Conservation (phyloP, 2,113 vertebrate species). For the Sinosuthora webbiana region DNA sequence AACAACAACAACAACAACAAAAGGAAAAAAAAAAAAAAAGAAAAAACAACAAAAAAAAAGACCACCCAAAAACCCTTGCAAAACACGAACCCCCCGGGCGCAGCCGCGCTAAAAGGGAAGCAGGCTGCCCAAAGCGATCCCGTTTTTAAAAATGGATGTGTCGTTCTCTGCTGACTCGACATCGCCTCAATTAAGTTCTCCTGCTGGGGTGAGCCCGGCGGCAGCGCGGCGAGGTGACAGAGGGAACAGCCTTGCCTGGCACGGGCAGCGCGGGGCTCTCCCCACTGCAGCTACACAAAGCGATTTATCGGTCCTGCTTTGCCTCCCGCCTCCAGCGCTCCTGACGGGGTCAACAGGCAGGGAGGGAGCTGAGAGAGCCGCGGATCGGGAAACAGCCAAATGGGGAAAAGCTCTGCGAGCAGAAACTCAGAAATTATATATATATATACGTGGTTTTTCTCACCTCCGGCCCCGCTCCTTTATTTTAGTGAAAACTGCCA, state of each 20-base stretch:
- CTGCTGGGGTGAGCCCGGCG: neutral
- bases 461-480: neutral
- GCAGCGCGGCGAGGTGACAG: neutral
- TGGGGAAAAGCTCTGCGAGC: neutral
- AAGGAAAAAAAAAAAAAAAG: too few species aligned
- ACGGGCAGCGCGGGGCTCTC: neutral
- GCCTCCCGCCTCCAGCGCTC: neutral
- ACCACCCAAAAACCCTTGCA: neutral
- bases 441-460: neutral
- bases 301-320: neutral
- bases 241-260: neutral
- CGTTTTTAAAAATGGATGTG: neutral
- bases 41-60: too few species aligned
- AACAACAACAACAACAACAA: too few species aligned
- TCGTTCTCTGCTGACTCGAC: neutral
- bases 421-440: conserved; percentile 13
- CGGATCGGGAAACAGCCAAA: neutral
- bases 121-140: neutral
- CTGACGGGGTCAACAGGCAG: conserved; percentile 14
- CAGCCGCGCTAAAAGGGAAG: neutral
- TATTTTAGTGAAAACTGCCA: neutral
- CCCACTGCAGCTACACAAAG: neutral
- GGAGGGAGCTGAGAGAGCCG: neutral
- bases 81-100: accelerated
- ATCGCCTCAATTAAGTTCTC: neutral